These are phyloP conservation scores for Psammodynastes pulverulentus DNA, from an alignment of 2,113 vertebrate species.

Conservation along the genomic window DNA sequence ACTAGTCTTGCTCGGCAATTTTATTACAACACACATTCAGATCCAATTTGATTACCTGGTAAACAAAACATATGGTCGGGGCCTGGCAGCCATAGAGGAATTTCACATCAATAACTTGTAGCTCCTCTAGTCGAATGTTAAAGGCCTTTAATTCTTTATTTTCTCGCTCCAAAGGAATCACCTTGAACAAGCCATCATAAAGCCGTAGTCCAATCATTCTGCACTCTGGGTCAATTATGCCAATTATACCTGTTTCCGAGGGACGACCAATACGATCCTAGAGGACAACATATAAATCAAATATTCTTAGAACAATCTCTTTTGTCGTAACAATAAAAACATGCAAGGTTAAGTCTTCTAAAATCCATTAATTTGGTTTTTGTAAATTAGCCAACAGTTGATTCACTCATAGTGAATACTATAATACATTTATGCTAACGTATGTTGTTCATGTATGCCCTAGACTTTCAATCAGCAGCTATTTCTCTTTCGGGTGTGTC, in stretches of 20 bases:
- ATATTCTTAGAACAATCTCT: fast-evolving
- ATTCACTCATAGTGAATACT: neutral
- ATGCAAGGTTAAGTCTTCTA: neutral
- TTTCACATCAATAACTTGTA: constrained; percentile 97
- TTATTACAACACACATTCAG: neutral
- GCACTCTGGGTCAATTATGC: constrained; percentile 96
- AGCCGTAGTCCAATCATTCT: constrained; percentile 96
- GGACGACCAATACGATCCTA: constrained; percentile 97
- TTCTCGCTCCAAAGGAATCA: constrained; percentile 93
- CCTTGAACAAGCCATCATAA: constrained; percentile 96
- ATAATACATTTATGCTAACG: neutral
- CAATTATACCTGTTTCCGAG: constrained; percentile 96
- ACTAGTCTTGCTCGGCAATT: neutral
- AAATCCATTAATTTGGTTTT: neutral
- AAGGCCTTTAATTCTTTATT: constrained; percentile 98
- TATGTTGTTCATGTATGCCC: neutral
- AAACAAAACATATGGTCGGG: constrained; percentile 98
- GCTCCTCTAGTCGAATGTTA: constrained; percentile 95
- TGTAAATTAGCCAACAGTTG: neutral
- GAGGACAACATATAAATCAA: neutral
- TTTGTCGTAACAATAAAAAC: no score
- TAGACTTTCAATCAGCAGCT: neutral
- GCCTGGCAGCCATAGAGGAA: constrained; percentile 95
- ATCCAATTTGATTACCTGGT: constrained; percentile 81
- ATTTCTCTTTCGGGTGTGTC: neutral